Percentiles rank a stretch among this genome's conserved stretches.
Evolutionary conservation across 2,888 invertebrate genomes (phyloP).

Genomic region (Acleris laterana): DNA sequence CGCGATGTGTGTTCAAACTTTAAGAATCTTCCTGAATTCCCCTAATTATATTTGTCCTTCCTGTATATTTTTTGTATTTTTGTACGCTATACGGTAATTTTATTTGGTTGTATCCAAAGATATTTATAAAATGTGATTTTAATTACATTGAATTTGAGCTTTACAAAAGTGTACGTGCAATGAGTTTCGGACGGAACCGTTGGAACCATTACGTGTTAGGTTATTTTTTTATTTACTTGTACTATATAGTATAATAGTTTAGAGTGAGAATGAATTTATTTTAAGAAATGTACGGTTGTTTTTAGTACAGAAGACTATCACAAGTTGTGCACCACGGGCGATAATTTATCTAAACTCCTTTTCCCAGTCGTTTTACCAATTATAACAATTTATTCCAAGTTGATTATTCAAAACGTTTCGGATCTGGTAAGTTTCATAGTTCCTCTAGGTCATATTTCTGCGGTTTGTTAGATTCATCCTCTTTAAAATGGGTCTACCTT

Average conservation of each 20-base stretch:
- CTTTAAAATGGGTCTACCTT: not conserved
- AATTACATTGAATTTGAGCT: constrained; percentile 75
- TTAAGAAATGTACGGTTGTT: constrained; percentile 40
- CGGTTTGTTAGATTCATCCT: not conserved
- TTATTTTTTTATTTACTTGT: constrained; percentile 57
- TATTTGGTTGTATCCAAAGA: constrained; percentile 83
- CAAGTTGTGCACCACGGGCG: constrained; percentile 14
- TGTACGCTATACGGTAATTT: constrained; percentile 77
- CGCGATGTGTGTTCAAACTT: constrained; percentile 40
- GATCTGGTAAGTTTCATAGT: not conserved
- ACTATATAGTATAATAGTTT: constrained; percentile 47
- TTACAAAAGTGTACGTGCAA: constrained; percentile 78
- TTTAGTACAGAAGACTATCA: constrained; percentile 34
- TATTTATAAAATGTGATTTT: constrained; percentile 82
- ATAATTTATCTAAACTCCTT: not conserved
- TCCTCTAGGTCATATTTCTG: constrained; percentile 11
- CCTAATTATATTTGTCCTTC: constrained; percentile 61
- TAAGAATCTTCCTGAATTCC: constrained; percentile 49
- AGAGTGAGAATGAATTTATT: constrained; percentile 43
- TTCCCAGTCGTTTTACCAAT: constrained; percentile 5
- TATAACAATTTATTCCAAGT: constrained; percentile 4
- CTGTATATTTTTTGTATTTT: constrained; percentile 82
- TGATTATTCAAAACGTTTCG: not conserved
- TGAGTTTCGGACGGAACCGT: constrained; percentile 59
- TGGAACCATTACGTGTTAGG: constrained; percentile 58